phyloP scores from a whole-genome alignment of 2,888 invertebrate genomes.

The Chloroclysta siterata region DNA sequence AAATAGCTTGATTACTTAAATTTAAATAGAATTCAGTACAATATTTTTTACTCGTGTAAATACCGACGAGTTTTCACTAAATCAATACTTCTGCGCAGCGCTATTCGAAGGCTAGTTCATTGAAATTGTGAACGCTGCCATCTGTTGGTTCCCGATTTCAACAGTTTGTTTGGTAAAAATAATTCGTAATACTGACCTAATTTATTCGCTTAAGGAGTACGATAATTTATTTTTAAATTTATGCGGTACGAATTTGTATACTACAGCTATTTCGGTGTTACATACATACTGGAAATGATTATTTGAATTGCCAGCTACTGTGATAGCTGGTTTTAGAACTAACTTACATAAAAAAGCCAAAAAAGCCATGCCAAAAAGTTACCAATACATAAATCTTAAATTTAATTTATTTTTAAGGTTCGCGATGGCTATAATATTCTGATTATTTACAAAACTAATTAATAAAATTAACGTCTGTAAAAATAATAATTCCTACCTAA shows the following conservation, averaged over 20 bases:
- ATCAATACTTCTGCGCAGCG: constrained; percentile 82
- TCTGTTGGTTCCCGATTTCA: constrained; percentile 53
- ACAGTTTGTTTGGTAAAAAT: constrained; percentile 11
- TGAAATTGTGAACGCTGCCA: constrained; percentile 59
- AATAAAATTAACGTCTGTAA: no score
- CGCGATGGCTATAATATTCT: no score
- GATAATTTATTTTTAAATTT: constrained; percentile 2
- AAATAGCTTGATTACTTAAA: constrained; percentile 11
- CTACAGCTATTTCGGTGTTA: background rate
- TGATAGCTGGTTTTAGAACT: background rate
- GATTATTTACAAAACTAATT: no score
- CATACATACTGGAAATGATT: background rate
- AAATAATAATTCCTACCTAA: no score
- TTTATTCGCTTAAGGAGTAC: constrained; percentile 6
- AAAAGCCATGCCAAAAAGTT: background rate
- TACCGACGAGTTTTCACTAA: constrained; percentile 62
- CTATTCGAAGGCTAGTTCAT: constrained; percentile 63
- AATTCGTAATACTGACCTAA: constrained; percentile 24
- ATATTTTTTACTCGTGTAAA: constrained; percentile 67
- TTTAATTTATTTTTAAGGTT: no score
- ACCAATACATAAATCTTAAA: no score
- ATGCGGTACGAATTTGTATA: background rate
- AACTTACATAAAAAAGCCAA: background rate
- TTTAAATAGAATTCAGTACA: constrained; percentile 32
- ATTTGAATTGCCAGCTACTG: background rate